Base-by-base conservation (phyloP, 2,888 invertebrate species). In the Drosophila kuntzei region DNA sequence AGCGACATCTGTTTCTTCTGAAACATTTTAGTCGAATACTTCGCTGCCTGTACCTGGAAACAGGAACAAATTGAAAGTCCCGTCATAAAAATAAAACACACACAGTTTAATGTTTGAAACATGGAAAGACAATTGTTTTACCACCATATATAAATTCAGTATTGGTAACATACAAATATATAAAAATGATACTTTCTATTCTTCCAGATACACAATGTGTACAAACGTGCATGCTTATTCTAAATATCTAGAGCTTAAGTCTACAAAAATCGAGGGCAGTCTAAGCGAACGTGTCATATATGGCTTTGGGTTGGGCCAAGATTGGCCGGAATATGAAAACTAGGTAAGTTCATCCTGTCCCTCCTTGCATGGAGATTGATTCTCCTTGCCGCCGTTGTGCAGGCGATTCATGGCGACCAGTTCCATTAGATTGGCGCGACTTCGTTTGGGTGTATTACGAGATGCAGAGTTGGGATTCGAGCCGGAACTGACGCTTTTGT, bases 341-440 rank as follows among this genome's bases (percentile, higher is more conserved):
- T 75, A 77, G 27, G 78, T 63, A 6, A 67, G 36, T 41, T 72
- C 78, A 27, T 77, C 36, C 12, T 41, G 59, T 36, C 36, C 20
- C 14, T 64, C 63, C 12, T 50, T 60, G 46, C 47, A 9, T 7
- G 90, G 90, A 3, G 80, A 79, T 54, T 76, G 71, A 54, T 90
- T 91, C 55, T 91, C 90, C 55, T 90, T 90, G 29, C 80, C 90
- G 12, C 60, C 53, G n/a, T 20, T 54, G 7, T 79, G 68, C 34
- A 89, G 39, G 1, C 89, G 90, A 75, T 90, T 91, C 14, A 89
- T 55, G 29, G 81, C 79, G 27, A 89, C 75, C 63, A 84, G 74
- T 51, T 91, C 91, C 61, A 90, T 68, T 1, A 91, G 60, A 76
- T 83, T 90, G 1, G 64, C 78, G 2, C 72, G 83, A 57, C 62